Evolutionary conservation across 2,113 vertebrate species (phyloP).

Genomic region (Bambusicola thoracicus): DNA sequence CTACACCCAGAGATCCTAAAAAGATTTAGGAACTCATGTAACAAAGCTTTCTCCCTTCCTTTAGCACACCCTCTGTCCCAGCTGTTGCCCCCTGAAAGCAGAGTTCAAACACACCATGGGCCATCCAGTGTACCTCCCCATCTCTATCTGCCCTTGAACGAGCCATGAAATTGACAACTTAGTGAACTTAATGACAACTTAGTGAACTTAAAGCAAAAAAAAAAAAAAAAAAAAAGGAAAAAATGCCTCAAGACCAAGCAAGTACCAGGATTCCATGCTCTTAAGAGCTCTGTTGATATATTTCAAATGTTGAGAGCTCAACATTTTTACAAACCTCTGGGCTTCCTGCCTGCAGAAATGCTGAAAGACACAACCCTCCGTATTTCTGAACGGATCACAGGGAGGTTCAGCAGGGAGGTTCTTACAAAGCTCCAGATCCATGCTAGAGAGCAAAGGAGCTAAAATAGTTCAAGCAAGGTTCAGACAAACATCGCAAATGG

Average conservation of each 20-base stretch:
- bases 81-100: neutral
- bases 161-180: neutral
- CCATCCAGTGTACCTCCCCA: neutral
- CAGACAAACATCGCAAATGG: neutral
- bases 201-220: neutral
- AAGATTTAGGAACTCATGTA: neutral
- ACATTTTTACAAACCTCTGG: neutral
- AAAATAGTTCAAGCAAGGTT: slow-evolving; percentile 18
- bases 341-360: neutral
- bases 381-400: neutral
- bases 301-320: neutral
- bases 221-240: accelerated
- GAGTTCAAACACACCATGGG: neutral
- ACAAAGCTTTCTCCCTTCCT: neutral
- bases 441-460: neutral
- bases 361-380: neutral
- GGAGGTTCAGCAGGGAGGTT: neutral
- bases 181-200: neutral
- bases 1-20: neutral
- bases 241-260: neutral
- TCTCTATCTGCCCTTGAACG: neutral
- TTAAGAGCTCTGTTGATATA: neutral
- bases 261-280: neutral
- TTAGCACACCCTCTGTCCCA: neutral
- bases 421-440: neutral